Conservation (phyloP, 37 sponge, comb jelly and placozoan genomes). For the Lycopodina hypogea region DNA sequence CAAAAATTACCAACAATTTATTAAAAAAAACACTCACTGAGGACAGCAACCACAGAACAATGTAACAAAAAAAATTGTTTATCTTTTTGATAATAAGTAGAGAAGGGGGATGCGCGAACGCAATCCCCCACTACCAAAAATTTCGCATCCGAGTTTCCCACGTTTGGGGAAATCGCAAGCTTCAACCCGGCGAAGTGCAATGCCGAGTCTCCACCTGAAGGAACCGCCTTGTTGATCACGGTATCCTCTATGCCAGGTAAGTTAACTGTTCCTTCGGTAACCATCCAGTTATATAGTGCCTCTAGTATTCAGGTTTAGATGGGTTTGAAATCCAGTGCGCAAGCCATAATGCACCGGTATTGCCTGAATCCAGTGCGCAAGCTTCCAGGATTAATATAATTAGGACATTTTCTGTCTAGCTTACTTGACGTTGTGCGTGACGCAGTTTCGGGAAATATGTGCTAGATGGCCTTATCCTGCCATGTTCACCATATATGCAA, state of each 20-base stretch:
- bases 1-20: no score
- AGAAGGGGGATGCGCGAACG: slow-evolving; percentile 95
- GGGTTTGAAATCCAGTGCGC: no score
- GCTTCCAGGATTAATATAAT: no score
- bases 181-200: slow-evolving; percentile 91
- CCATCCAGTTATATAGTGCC: slow-evolving; percentile 10
- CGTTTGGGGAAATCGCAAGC: slow-evolving; percentile 55
- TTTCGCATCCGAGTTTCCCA: slow-evolving; percentile 71
- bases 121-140: slow-evolving; percentile 95
- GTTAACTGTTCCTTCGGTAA: slow-evolving; percentile 40
- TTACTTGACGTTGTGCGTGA: slow-evolving; percentile 61
- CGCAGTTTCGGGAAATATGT: slow-evolving; percentile 81
- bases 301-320: not conserved
- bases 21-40: no score
- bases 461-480: slow-evolving; percentile 82
- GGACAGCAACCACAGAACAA: no score
- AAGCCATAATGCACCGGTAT: no score
- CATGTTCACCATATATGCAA: not conserved
- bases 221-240: slow-evolving; percentile 92
- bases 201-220: slow-evolving; percentile 90
- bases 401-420: no score
- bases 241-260: slow-evolving; percentile 94
- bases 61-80: no score
- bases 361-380: no score
- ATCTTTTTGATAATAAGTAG: no score